phyloP scores from a whole-genome alignment of 92 coral and sea anemone genomes.

The Phymanthus crucifer region DNA sequence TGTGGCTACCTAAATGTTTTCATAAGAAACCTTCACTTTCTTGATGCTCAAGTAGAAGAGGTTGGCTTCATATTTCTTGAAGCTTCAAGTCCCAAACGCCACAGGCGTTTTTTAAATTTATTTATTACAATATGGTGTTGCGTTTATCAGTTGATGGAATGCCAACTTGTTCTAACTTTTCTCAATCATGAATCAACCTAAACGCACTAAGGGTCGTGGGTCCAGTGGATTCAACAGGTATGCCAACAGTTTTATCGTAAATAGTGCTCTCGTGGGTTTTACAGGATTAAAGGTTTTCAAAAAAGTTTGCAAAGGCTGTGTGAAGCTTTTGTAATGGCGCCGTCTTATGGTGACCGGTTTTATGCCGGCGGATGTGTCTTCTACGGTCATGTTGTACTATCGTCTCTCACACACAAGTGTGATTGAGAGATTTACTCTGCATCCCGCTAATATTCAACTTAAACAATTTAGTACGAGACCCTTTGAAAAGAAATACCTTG shows the following conservation, averaged over 20 bases:
- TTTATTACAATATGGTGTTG: slow-evolving; percentile 39
- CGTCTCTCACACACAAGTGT: not conserved
- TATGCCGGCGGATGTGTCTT: slow-evolving; percentile 11
- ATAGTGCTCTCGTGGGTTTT: not conserved
- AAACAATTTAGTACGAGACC: not conserved
- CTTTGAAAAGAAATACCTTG: not conserved
- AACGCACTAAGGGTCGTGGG: slow-evolving; percentile 74
- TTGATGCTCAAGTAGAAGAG: slow-evolving; percentile 59
- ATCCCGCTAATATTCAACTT: not conserved
- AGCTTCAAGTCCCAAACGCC: slow-evolving; percentile 42
- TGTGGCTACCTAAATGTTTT: slow-evolving; percentile 55
- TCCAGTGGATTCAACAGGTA: slow-evolving; percentile 64
- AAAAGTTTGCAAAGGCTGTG: not conserved
- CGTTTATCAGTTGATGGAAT: slow-evolving; percentile 68
- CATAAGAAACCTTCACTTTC: slow-evolving; percentile 64
- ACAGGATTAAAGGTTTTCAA: not conserved
- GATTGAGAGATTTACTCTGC: not conserved
- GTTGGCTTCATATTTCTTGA: slow-evolving; percentile 51
- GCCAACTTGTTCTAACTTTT: slow-evolving; percentile 68
- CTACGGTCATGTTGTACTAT: no score
- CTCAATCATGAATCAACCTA: slow-evolving; percentile 71
- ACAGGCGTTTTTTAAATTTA: slow-evolving; percentile 47
- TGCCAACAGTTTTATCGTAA: not conserved
- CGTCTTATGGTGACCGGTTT: not conserved
- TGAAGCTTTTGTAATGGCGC: slow-evolving; percentile 10